phyloP scores from a whole-genome alignment of 2,888 invertebrate genomes.

The Thereva unica region DNA sequence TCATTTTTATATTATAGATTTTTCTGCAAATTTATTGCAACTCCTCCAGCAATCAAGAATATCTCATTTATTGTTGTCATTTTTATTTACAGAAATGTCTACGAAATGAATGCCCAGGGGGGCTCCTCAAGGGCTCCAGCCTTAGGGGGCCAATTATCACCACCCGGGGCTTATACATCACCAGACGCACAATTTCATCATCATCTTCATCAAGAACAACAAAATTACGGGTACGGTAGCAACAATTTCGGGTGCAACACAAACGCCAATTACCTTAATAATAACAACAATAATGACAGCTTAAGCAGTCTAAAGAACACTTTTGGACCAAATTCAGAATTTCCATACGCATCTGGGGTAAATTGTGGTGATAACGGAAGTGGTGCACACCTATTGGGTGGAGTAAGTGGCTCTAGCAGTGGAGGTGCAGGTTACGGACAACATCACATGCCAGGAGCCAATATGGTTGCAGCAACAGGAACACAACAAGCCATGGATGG shows the following conservation, averaged over 20 bases:
- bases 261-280: constrained; percentile 34
- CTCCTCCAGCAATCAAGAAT: too few species aligned
- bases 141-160: constrained; percentile 60
- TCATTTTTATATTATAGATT: too few species aligned
- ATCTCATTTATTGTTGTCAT: constrained; percentile 21
- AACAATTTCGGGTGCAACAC: constrained; percentile 28
- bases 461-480: constrained; percentile 56
- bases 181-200: constrained; percentile 49
- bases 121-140: constrained; percentile 60
- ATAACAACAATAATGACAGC: constrained; percentile 49
- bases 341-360: constrained; percentile 42
- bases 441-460: constrained; percentile 41
- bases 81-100: constrained; percentile 55
- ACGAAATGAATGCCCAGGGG: constrained; percentile 59
- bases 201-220: constrained; percentile 45
- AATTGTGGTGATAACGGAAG: constrained; percentile 18
- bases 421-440: constrained; percentile 20
- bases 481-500: constrained; percentile 56
- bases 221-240: constrained; percentile 39
- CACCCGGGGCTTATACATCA: constrained; percentile 52
- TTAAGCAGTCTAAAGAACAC: constrained; percentile 56
- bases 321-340: constrained; percentile 57
- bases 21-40: too few species aligned
- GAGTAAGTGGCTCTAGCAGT: neutral
- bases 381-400: constrained; percentile 19